Conservation (phyloP, 2,888 invertebrate species). For the Agrotis puta region DNA sequence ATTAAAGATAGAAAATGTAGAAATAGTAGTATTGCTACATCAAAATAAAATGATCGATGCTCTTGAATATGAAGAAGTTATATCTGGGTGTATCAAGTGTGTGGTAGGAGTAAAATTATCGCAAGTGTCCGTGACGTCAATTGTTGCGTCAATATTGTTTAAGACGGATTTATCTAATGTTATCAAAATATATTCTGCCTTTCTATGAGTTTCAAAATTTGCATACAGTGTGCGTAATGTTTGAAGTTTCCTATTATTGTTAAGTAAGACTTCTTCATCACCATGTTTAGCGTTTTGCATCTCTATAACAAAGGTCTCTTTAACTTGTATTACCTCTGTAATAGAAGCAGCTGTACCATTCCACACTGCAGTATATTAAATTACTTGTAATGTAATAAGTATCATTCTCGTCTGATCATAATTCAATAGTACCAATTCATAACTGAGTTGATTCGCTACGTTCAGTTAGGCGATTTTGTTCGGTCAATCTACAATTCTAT, state of each 20-base stretch:
- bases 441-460: slow-evolving; percentile 46
- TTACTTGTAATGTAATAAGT: slow-evolving; percentile 65
- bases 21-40: slow-evolving; percentile 35
- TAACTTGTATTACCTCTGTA: slow-evolving; percentile 23
- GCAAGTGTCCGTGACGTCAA: slow-evolving; percentile 51
- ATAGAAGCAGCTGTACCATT: slow-evolving; percentile 31
- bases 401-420: slow-evolving; percentile 57
- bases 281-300: not conserved
- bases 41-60: slow-evolving; percentile 17
- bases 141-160: slow-evolving; percentile 42
- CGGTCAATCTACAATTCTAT: slow-evolving; percentile 41
- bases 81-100: slow-evolving; percentile 42
- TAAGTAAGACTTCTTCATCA: not conserved
- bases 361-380: slow-evolving; percentile 41
- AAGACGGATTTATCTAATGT: slow-evolving; percentile 29
- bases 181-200: slow-evolving; percentile 21
- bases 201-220: slow-evolving; percentile 8
- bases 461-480: slow-evolving; percentile 53
- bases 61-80: slow-evolving; percentile 37
- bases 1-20: slow-evolving; percentile 39
- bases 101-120: slow-evolving; percentile 39
- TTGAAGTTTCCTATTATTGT: not conserved
- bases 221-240: not conserved
- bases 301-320: slow-evolving; percentile 21
- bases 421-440: slow-evolving; percentile 54